Percentiles rank a stretch among this genome's conserved stretches.
phyloP scores from a whole-genome alignment of 2,888 invertebrate genomes.

The Pyrrhia umbra region DNA sequence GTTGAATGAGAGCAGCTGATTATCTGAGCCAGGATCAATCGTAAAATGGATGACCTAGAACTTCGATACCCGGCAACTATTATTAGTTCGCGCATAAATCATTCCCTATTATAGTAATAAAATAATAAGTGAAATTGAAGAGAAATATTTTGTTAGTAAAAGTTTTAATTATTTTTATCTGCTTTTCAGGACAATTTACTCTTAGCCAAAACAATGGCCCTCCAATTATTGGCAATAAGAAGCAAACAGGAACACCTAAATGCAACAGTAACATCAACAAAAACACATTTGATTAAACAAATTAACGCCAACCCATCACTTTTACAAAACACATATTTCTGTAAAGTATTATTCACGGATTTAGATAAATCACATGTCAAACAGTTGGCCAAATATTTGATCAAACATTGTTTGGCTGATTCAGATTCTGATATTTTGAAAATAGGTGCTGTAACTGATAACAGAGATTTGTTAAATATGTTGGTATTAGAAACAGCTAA shows the following conservation, averaged over 20 bases:
- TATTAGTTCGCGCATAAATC: too few species aligned
- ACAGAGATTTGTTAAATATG: slow-evolving; percentile 74
- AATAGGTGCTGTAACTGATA: slow-evolving; percentile 70
- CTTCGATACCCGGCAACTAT: too few species aligned
- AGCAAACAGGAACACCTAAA: slow-evolving; percentile 52
- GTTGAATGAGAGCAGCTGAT: too few species aligned
- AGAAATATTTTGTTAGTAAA: too few species aligned
- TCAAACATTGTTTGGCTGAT: slow-evolving; percentile 71
- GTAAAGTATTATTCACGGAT: slow-evolving; percentile 74
- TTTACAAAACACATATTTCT: slow-evolving; percentile 70
- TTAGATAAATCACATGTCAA: slow-evolving; percentile 76
- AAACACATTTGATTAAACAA: slow-evolving; percentile 78
- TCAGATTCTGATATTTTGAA: slow-evolving; percentile 68
- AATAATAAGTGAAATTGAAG: too few species aligned
- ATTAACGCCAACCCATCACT: slow-evolving; percentile 66
- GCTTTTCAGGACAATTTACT: slow-evolving; percentile 80
- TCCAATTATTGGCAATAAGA: slow-evolving; percentile 67
- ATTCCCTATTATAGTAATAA: too few species aligned
- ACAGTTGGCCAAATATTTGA: slow-evolving; percentile 75
- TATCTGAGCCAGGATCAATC: too few species aligned
- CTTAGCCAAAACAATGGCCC: slow-evolving; percentile 76
- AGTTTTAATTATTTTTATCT: neutral
- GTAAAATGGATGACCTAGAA: too few species aligned
- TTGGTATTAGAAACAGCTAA: slow-evolving; percentile 78
- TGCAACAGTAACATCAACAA: slow-evolving; percentile 64